Evolutionary conservation across 2,113 vertebrate genomes (phyloP), one percentile per base, ranked within the genome.

Genomic region (Kryptolebias marmoratus): DNA sequence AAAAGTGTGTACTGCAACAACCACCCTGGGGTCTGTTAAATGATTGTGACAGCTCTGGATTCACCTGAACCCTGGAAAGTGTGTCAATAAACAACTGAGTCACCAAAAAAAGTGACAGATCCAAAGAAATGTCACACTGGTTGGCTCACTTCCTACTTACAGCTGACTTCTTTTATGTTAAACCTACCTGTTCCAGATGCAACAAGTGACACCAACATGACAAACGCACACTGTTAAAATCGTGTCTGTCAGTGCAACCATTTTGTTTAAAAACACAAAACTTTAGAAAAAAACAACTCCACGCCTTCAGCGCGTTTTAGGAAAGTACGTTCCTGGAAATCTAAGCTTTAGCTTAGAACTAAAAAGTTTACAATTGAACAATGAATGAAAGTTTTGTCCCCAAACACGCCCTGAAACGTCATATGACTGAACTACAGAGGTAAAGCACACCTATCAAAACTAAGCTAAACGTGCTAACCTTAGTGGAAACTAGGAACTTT

Each of bases 61-160:
- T 50, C 31, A 36, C 30, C 49, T 64, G 48, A 57, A 30, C 27
- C 39, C 18, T 58, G 27, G 14, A 64, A 31, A 44, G 18, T 39
- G 48, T 45, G 39, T 27, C n/a, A 14, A 30, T 22, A 16, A 45
- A 30, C 6, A 15, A 12, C 3, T 6, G 5, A 15, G 13, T 7
- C 30, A 39, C 13, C 4, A 14, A 31, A 13, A 16, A 30, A 60
- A 52, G 22, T 1, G n/a, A n/a, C 59, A 67, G 15, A 65, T 16
- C 42, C 14, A 30, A 32, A 11, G 2, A 44, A 55, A 32, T 76
- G 49, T 60, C 36, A 27, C 16, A 0, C 11, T 69, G 14, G n/a
- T 62, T 69, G 42, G 5, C 31, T 61, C 59, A 85, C 83, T 90
- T 88, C 90, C 86, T 86, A 76, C 73, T 83, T 60, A 18, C 44